Conservation (phyloP, 2,113 vertebrate species). For the Cebidichthys violaceus region DNA sequence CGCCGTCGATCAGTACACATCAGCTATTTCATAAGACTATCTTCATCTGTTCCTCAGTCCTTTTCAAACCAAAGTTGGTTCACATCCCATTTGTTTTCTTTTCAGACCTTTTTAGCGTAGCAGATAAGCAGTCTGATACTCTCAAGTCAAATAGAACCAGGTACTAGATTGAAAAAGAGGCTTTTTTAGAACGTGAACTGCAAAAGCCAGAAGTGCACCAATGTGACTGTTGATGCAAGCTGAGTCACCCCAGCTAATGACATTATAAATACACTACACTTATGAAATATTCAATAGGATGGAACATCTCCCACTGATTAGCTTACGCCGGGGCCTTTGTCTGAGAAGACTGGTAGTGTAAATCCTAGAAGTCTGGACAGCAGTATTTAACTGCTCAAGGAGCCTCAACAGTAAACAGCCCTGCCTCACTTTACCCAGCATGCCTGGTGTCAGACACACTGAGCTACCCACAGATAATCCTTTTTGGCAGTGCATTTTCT, state of each 20-base stretch:
- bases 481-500: constrained; percentile 75
- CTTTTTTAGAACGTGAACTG: constrained; percentile 13
- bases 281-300: constrained; percentile 62
- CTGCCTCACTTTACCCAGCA: constrained; percentile 64
- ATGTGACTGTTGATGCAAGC: constrained; percentile 40
- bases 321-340: constrained; percentile 19
- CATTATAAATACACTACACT: constrained; percentile 51
- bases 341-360: constrained; percentile 35
- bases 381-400: constrained; percentile 32
- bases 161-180: constrained; percentile 22
- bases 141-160: constrained; percentile 17
- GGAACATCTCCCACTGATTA: constrained; percentile 49
- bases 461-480: constrained; percentile 79
- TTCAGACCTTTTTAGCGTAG: constrained; percentile 10
- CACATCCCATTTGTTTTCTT: constrained; percentile 21
- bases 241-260: constrained; percentile 61
- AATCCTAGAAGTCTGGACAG: constrained; percentile 36
- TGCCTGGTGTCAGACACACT: constrained; percentile 69
- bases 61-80: constrained; percentile 27
- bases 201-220: constrained; percentile 23
- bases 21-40: constrained; percentile 21
- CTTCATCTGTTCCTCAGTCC: not conserved
- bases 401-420: constrained; percentile 53
- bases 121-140: constrained; percentile 30
- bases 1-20: constrained; percentile 23